Evolutionary conservation across 2,113 vertebrate species (phyloP), one percentile per base, ranked within the genome.

Genomic region (Lethenteron camtschaticum): DNA sequence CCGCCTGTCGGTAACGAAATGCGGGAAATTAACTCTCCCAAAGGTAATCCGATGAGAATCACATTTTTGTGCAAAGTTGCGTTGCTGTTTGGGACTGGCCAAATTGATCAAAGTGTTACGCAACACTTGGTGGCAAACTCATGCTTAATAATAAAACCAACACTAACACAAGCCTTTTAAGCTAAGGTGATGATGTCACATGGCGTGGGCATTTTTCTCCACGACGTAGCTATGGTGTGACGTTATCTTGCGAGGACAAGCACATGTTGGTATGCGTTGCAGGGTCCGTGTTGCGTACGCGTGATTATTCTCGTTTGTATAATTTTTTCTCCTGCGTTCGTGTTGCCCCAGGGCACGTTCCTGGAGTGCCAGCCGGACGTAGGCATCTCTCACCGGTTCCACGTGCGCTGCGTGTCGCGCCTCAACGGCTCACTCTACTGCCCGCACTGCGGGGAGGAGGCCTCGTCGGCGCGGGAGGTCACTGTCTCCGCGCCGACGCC

Each of bases 361-460:
- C 77, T 91, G 8, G 89, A 92, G 74, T 92, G 89, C 74, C 89
- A 88, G 72, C 89, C 89, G 0, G 87, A 92, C 73, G 81, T 88
- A 74, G 83, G 85, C 3, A 89, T 92, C 55, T 81, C 87, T 71
- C 89, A 91, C 74, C 87, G 89, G 24, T 92, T 92, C 78, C 89
- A 92, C 74, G 85, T 83, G 12, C 82, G 85, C 68, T 92, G 89
- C 9, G 88, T 92, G 72, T 87, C 88, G 0, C 86, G 88, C 69
- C 76, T 91, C 72, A 85, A 86, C 0, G 89, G 88, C 3, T 81
- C 89, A 80, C 82, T 90, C 55, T 92, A 90, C 79, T 92, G 89
- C 73, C 89, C 88, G 3, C 89, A 92, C 75, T 92, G 89, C 6
- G 89, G 89, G 0, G 89, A 92, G 71, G 88, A 92, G 1, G 89